Base-by-base conservation (phyloP, 2,888 invertebrate genomes). In the Acholoe squamosa region DNA sequence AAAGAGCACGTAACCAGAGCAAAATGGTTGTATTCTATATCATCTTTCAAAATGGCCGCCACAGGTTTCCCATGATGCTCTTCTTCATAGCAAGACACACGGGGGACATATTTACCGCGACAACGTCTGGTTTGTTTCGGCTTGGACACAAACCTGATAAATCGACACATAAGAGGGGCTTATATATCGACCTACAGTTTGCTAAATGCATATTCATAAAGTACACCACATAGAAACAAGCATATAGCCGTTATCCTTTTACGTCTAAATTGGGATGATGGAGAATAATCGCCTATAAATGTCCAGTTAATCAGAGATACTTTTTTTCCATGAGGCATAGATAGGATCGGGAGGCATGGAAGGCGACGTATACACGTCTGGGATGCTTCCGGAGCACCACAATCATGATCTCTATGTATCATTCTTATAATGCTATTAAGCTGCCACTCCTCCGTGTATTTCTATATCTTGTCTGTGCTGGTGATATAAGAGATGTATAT, bases 1-100 rank as follows among this genome's bases (percentile, higher is more conserved):
- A 71, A 71, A 7, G 71, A 71, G n/a, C n/a, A n/a, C n/a, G n/a
- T 71, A 71, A 28, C 71, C 71, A 25, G 28, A n/a, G 28, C 71
- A 22, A 61, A 61, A 61, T 61, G 61, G 61, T 19, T n/a, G 14
- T 61, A n/a, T n/a, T 43, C 3, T 43, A 43, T 43, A 7, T 43
- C 43, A 43, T 43, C 43, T 7, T n/a, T 61, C 61, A 61, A 61
- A 19, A 61, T 61, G 61, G 61, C 61, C 22, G 61, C 61, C 61
- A n/a, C 22, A 12, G 61, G 19, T 61, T 7, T 61, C n/a, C 14
- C 61, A 19, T 43, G 12, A 61, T n/a, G 61, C n/a, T 43, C 43
- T 61, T 61, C 61, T 19, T 54, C 61, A 14, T 19, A 19, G 61
- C n/a, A n/a, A 61, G 12, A 61, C 14, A 19, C 5, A n/a, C 7